These are phyloP conservation scores for Venusia cambrica DNA, from an alignment of 2,888 invertebrate species.

Conservation along the genomic window DNA sequence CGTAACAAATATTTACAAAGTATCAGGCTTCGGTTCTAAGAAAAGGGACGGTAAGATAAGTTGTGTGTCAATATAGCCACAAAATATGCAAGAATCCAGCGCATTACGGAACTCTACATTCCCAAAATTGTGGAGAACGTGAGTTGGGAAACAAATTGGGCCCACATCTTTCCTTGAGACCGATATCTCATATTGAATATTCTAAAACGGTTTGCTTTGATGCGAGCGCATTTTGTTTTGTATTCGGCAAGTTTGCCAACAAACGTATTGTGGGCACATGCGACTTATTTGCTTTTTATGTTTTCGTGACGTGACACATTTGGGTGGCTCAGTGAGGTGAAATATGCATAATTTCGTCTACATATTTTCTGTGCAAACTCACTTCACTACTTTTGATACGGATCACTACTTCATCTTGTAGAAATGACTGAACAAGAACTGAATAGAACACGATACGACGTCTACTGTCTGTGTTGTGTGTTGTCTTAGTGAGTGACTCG, in stretches of 20 bases:
- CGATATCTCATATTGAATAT: slow-evolving; percentile 46
- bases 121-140: slow-evolving; percentile 53
- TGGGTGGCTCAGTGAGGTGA: no score
- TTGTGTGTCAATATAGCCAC: slow-evolving; percentile 44
- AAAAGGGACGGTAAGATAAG: slow-evolving; percentile 31
- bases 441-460: no score
- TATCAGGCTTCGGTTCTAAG: slow-evolving; percentile 25
- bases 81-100: slow-evolving; percentile 51
- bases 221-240: slow-evolving; percentile 26
- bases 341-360: slow-evolving; percentile 1
- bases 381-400: no score
- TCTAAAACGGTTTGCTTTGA: slow-evolving; percentile 45
- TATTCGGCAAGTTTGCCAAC: slow-evolving; percentile 21
- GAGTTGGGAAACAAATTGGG: slow-evolving; percentile 55
- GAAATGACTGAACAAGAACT: no score
- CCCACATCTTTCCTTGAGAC: slow-evolving; percentile 48
- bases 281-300: slow-evolving; percentile 12
- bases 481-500: no score
- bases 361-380: no score
- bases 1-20: slow-evolving; percentile 24
- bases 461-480: no score
- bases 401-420: no score
- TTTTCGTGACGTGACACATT: slow-evolving; percentile 9
- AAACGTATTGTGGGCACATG: slow-evolving; percentile 12
- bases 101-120: slow-evolving; percentile 56